Evolutionary conservation across 2,888 invertebrate genomes (phyloP).

Genomic region (Patella caerulea): DNA sequence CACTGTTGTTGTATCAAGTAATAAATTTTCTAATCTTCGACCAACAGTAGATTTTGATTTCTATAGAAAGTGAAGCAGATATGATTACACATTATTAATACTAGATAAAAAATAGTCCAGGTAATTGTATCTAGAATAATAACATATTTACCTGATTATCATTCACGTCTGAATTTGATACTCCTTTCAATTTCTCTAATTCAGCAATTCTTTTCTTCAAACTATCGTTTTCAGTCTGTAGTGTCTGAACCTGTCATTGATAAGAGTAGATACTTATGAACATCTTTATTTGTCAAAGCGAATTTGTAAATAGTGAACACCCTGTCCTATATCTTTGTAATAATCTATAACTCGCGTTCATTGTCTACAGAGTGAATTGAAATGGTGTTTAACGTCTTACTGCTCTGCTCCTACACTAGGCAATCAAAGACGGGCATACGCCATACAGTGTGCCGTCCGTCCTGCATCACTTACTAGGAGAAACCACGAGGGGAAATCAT

Average conservation of each 20-base stretch:
- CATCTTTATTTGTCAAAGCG: not conserved
- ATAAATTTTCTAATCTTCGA: constrained; percentile 72
- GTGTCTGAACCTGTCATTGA: constrained; percentile 75
- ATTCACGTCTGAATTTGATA: constrained; percentile 49
- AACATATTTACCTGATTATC: constrained; percentile 46
- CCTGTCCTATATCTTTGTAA: not conserved
- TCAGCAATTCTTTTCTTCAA: constrained; percentile 87
- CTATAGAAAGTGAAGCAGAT: not conserved
- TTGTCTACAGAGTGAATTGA: no score
- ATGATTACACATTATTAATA: not conserved
- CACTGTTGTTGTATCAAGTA: constrained; percentile 74
- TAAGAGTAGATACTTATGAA: not conserved
- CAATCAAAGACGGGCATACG: no score
- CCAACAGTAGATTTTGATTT: constrained; percentile 62
- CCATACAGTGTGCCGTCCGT: no score
- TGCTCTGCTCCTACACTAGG: no score
- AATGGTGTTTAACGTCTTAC: no score
- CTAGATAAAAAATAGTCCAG: constrained; percentile 25
- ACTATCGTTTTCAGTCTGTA: constrained; percentile 88
- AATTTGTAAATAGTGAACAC: not conserved
- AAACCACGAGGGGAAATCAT: no score
- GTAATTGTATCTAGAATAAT: constrained; percentile 21
- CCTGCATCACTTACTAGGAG: no score
- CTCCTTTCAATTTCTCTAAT: constrained; percentile 74
- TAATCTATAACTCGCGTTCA: not conserved